These are phyloP conservation scores for Phaedon cochleariae DNA, from an alignment of 2,888 invertebrate genomes.

Conservation along the genomic window DNA sequence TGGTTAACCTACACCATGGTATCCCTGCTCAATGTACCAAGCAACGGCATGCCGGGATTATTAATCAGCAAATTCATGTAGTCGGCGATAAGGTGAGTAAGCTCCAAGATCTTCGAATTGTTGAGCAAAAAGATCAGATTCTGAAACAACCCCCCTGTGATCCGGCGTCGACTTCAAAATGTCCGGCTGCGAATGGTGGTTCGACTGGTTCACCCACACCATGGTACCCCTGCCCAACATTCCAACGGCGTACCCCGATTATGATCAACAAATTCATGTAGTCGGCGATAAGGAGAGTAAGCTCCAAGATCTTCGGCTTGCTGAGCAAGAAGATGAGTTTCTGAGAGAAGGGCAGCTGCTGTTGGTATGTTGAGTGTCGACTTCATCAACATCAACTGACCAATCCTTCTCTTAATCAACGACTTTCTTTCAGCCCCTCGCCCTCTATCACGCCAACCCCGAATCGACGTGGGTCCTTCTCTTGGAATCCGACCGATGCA, in stretches of 20 bases:
- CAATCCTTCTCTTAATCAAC: no score
- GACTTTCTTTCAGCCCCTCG: no score
- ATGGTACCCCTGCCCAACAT: constrained; percentile 70
- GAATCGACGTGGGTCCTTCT: constrained; percentile 63
- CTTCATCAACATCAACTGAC: no score
- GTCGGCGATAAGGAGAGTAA: constrained; percentile 90
- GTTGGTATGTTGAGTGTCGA: constrained; percentile 87
- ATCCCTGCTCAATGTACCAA: constrained; percentile 75
- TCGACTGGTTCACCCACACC: constrained; percentile 61
- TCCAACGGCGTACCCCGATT: constrained; percentile 80
- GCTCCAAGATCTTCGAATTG: constrained; percentile 92
- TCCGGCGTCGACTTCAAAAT: constrained; percentile 88
- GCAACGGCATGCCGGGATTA: constrained; percentile 80
- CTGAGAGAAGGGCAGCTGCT: constrained; percentile 67
- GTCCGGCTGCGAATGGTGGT: constrained; percentile 72
- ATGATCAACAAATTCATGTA: constrained; percentile 89
- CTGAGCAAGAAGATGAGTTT: constrained; percentile 90
- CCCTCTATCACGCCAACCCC: constrained; percentile 63
- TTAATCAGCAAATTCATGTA: constrained; percentile 90
- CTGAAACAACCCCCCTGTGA: no score
- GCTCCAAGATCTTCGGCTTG: constrained; percentile 92
- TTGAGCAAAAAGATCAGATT: constrained; percentile 88
- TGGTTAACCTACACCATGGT: constrained; percentile 62
- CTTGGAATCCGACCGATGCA: constrained; percentile 64
- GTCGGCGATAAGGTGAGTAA: constrained; percentile 90